A percentile compares a stretch with the other conserved stretches of the same genome.
phyloP scores from a whole-genome alignment of 1,140 invertebrate genomes.

The Epicauta chinensis region DNA sequence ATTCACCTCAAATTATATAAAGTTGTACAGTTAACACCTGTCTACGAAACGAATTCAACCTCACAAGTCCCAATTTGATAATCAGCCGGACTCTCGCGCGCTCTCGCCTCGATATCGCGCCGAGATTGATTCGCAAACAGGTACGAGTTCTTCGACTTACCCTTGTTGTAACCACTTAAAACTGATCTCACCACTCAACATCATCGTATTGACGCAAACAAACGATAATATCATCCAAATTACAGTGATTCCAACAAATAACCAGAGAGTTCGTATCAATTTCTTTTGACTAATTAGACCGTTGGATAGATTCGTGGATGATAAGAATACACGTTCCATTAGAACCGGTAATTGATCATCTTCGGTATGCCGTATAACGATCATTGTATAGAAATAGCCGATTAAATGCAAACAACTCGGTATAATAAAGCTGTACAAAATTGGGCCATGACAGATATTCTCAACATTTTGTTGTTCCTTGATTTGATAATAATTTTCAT shows the following conservation, averaged over 20 bases:
- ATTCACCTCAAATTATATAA: slow-evolving; percentile 15
- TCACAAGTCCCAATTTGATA: too few relatives aligned
- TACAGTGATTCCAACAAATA: slow-evolving; percentile 59
- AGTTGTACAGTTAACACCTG: too few relatives aligned
- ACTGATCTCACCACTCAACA: slow-evolving; percentile 53
- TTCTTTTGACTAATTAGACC: slow-evolving; percentile 57
- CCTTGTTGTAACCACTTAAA: slow-evolving; percentile 57
- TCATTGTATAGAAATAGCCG: slow-evolving; percentile 70
- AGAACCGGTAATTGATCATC: slow-evolving; percentile 83
- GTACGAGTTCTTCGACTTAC: slow-evolving; percentile 39
- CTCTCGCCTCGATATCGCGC: too few relatives aligned
- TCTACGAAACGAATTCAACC: too few relatives aligned
- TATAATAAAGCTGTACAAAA: slow-evolving; percentile 69
- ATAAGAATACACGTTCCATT: slow-evolving; percentile 77
- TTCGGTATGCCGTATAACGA: slow-evolving; percentile 73
- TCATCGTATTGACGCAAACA: slow-evolving; percentile 58
- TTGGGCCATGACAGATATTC: slow-evolving; percentile 59
- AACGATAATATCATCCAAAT: slow-evolving; percentile 62
- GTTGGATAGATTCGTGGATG: slow-evolving; percentile 59
- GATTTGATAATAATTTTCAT: slow-evolving; percentile 4
- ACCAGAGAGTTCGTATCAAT: slow-evolving; percentile 61
- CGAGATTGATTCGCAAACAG: too few relatives aligned
- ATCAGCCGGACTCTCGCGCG: too few relatives aligned
- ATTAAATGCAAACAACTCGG: slow-evolving; percentile 70
- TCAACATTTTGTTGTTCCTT: slow-evolving; percentile 40